phyloP scores from a whole-genome alignment of 2,888 invertebrate genomes.

The Metopia argyrocephala region DNA sequence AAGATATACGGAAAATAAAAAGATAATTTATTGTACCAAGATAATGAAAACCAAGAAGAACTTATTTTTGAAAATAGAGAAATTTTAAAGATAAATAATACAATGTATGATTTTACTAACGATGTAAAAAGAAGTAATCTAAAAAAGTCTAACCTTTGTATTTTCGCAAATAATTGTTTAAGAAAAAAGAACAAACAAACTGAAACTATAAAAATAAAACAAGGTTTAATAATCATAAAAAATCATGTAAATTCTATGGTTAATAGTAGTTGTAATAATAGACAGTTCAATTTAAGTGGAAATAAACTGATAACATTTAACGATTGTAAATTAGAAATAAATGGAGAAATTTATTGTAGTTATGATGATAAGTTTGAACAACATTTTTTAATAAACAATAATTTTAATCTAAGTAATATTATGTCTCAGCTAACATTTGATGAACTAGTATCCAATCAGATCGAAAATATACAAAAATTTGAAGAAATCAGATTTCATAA shows the following conservation, averaged over 20 bases:
- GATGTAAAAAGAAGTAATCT: conserved; percentile 13
- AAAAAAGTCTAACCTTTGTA: conserved; percentile 2
- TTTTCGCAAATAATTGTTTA: neutral
- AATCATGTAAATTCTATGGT: conserved; percentile 13
- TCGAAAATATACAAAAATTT: neutral
- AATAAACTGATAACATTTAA: conserved; percentile 17
- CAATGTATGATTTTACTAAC: neutral
- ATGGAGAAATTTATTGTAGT: neutral
- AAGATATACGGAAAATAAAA: no score
- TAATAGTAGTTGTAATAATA: conserved; percentile 21
- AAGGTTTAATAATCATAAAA: conserved; percentile 14
- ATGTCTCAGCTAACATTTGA: neutral
- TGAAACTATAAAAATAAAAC: conserved; percentile 14
- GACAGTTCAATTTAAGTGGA: conserved; percentile 8
- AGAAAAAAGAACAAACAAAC: conserved; percentile 6
- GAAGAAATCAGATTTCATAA: neutral
- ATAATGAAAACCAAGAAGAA: no score
- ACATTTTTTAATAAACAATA: neutral
- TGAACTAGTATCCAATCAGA: neutral
- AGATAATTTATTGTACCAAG: no score
- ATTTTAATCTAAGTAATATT: neutral
- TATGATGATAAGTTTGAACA: neutral
- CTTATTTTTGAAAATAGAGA: no score
- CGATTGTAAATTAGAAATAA: conserved; percentile 8
- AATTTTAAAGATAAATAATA: no score